Percentiles rank a stretch among this genome's conserved stretches.
Evolutionary conservation across 2,888 invertebrate species (phyloP).

Genomic region (Platypus cylindrus): DNA sequence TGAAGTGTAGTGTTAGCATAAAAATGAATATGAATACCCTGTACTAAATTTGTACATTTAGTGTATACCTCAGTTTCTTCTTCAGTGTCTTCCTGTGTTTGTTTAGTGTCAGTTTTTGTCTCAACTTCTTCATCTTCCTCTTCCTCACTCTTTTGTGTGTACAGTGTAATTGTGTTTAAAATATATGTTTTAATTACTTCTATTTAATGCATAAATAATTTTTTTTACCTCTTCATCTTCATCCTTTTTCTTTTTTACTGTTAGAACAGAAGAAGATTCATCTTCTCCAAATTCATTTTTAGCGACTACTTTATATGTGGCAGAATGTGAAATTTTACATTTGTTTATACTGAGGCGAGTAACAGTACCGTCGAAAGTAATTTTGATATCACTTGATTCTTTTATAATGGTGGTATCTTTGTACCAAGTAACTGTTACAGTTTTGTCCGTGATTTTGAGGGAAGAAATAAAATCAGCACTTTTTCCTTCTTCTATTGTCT

Average conservation of each 20-base stretch:
- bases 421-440: constrained; percentile 74
- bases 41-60: no score
- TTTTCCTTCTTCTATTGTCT: constrained; percentile 59
- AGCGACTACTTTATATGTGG: constrained; percentile 74
- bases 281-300: constrained; percentile 87
- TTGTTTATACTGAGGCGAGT: constrained; percentile 66
- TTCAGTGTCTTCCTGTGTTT: no score
- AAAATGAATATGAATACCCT: no score
- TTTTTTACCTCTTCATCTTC: constrained; percentile 26
- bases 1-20: no score
- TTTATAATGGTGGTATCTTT: constrained; percentile 67
- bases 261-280: constrained; percentile 74
- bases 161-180: constrained; percentile 1
- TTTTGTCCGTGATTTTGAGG: constrained; percentile 63
- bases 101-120: no score
- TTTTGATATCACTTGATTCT: constrained; percentile 63
- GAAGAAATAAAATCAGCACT: constrained; percentile 66
- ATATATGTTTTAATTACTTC: no score
- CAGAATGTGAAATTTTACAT: constrained; percentile 60
- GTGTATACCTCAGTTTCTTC: no score
- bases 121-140: constrained; percentile 28
- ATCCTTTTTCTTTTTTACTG: constrained; percentile 48
- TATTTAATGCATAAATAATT: no score
- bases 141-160: constrained; percentile 12
- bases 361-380: constrained; percentile 72